Evolutionary conservation across 2,113 vertebrate genomes (phyloP), one percentile per base, ranked within the genome.

Genomic region (Poeciliopsis occidentalis): DNA sequence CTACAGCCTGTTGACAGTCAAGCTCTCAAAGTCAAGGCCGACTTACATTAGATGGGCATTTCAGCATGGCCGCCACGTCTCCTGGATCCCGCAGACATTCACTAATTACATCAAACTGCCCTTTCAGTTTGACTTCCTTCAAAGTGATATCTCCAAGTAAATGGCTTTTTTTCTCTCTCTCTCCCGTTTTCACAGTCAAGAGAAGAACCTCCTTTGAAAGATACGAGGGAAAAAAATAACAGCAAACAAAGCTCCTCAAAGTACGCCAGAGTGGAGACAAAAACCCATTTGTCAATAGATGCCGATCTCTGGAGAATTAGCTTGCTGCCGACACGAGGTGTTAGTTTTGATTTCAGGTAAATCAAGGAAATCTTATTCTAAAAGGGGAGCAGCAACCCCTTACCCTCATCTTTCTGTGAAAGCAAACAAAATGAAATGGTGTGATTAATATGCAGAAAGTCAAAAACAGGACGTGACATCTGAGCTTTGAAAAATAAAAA

Each of bases 51-150:
- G 68, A 78, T 15, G 81, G 83, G 30, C 79, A 17, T 82, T 84
- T 29, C 51, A 64, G 64, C 31, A 47, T 41, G 64, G n/a, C 57
- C 51, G 73, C 34, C 76, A 73, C n/a, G 8, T 57, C 39, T 64
- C 10, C 60, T 4, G 30, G 81, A 79, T 73, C 75, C 67, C 1
- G 26, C 61, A n/a, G 77, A 76, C 76, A 34, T 7, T 68, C 67
- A 90, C 88, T 89, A 89, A 91, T 92, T 88, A 88, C 80, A 76
- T 13, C 76, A 60, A 51, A 61, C 64, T 79, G 76, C 75, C 75
- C 79, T 88, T 85, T 88, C 44, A 27, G n/a, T 75, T 81, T 88
- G 71, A 87, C 79, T 79, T 80, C 63, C 34, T 32, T 72, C 65
- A 41, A 81, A 74, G 69, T 90, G 68, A 85, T 82, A 69, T 60